Evolutionary conservation across 2,888 invertebrate species (phyloP), one percentile per base, ranked within the genome.

Genomic region (Imbricaverruca yamaguchii): DNA sequence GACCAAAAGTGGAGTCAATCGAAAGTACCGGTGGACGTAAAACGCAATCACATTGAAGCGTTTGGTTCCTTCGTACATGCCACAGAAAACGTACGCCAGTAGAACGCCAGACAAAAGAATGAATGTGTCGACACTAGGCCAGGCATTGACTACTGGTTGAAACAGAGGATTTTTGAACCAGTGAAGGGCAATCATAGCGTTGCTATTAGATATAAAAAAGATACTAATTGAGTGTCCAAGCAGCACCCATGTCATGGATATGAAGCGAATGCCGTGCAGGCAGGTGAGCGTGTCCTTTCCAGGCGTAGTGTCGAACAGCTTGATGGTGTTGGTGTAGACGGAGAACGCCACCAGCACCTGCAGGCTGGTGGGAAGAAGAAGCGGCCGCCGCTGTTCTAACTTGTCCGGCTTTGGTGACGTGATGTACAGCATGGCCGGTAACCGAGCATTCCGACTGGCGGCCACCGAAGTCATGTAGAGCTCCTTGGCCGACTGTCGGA

Each of bases 261-360:
- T 56, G 80, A 84, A 83, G 23, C 84, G 81, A 15, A 84, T 82
- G 25, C 84, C 83, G 55, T 83, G 84, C 10, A 84, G 57, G 80
- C 83, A 83, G 1, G 81, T 81, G 10, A 81, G 80, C 21, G 74
- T 77, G n/a, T 53, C 69, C 13, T 11, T 11, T 6, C 53, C 23
- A 11, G 57, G 21, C 7, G n/a, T 25, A 3, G 57, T 69, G 61
- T 90, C 21, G 39, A 91, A 85, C 83, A 93, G 88, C 85, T 90
- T 90, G 80, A 86, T 87, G 13, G 90, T 85, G 39, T 92, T 91
- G 82, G 90, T 90, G 85, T 91, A 91, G 15, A 93, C 87, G 0
- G 93, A 93, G 87, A 93, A 93, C 0, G 91, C 89, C 85, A 90
- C 88, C 83, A 87, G 83, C n/a, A 59, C 80, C 18, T 55, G 53